phyloP scores from a whole-genome alignment of 2,888 invertebrate species.

The Dolichomitus sp. region DNA sequence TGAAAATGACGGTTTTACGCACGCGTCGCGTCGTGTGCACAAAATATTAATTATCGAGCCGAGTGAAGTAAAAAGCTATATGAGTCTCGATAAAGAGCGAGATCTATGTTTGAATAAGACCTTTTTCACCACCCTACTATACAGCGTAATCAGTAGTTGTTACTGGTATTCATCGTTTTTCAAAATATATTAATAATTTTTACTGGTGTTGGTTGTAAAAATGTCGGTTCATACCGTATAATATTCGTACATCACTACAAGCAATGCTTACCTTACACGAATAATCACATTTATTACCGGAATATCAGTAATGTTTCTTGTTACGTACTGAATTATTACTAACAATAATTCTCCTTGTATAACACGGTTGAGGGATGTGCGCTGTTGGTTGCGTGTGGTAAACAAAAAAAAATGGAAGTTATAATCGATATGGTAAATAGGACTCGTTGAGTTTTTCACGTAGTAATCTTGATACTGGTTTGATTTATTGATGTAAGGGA shows the following conservation, averaged over 20 bases:
- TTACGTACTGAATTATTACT: neutral
- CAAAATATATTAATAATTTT: too few relatives aligned
- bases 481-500: constrained; percentile 64
- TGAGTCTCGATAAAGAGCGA: too few relatives aligned
- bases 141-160: too few relatives aligned
- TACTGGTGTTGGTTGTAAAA: too few relatives aligned
- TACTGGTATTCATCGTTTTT: too few relatives aligned
- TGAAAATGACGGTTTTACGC: too few relatives aligned
- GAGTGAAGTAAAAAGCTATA: too few relatives aligned
- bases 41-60: too few relatives aligned
- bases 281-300: neutral
- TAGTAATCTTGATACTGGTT: constrained; percentile 68
- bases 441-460: constrained; percentile 61
- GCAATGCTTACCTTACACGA: neutral
- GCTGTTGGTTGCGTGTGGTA: constrained; percentile 55
- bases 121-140: too few relatives aligned
- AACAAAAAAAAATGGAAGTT: constrained; percentile 1
- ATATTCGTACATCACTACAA: neutral
- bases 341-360: constrained; percentile 19
- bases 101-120: too few relatives aligned
- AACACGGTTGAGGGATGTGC: constrained; percentile 7
- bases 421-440: constrained; percentile 48
- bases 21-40: too few relatives aligned
- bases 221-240: too few relatives aligned
- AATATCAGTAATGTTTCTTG: neutral